Conservation (phyloP, 2,113 vertebrate species). For the Oryctolagus cuniculus region mOryCun1.1 NC_091435.1:86643001-86643500, state of each 20-base stretch:
- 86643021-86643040: neutral
- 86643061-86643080: neutral
- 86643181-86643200: neutral
- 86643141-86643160: neutral
- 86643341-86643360: no score
- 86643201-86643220: neutral
- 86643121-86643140: neutral
- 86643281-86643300: no score
- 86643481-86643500: no score
- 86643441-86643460: no score
- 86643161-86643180: neutral
- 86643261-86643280: neutral
- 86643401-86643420: no score
- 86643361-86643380: no score
- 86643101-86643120: neutral
- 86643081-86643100: neutral
- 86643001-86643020: neutral
- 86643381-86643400: no score
- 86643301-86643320: no score
- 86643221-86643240: neutral
- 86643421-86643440: no score
- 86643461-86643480: no score
- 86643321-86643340: no score
- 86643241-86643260: constrained; percentile 20
- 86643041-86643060: neutral